Conservation (phyloP, 1,140 invertebrate genomes). For the Caenorhabditis elegans region DNA sequence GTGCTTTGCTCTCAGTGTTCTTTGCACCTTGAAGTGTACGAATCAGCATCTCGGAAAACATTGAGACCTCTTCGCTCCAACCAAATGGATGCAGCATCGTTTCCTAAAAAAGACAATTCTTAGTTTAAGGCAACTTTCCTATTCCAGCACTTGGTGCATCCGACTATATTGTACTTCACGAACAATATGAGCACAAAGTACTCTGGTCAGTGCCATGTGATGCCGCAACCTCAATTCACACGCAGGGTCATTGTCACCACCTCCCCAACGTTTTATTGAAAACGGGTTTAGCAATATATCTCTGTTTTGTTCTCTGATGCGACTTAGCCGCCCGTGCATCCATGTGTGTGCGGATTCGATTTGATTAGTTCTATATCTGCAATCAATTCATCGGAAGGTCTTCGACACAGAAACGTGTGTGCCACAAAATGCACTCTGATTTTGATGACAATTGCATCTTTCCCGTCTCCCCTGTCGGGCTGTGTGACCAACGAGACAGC, state of each 20-base stretch:
- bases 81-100: too few species aligned
- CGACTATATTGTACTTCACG: neutral
- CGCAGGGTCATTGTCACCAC: neutral
- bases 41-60: too few species aligned
- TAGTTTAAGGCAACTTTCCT: neutral
- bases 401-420: neutral
- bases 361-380: neutral
- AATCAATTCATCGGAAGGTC: neutral
- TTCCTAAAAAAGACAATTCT: too few species aligned
- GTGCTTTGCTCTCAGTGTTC: too few species aligned
- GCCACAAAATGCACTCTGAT: neutral
- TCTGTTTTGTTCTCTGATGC: slow-evolving; percentile 18
- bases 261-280: neutral
- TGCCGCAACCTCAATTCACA: slow-evolving; percentile 5
- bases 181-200: neutral
- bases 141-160: neutral
- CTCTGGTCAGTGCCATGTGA: neutral
- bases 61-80: too few species aligned
- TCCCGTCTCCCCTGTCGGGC: too few species aligned
- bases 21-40: too few species aligned
- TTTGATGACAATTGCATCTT: slow-evolving; percentile 15
- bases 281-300: slow-evolving; percentile 21
- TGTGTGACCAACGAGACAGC: neutral
- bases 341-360: neutral
- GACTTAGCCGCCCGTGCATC: neutral